A percentile compares a stretch with the other conserved stretches of the same genome.
phyloP scores from a whole-genome alignment of 2,113 vertebrate species.

The Athene cunicularia region DNA sequence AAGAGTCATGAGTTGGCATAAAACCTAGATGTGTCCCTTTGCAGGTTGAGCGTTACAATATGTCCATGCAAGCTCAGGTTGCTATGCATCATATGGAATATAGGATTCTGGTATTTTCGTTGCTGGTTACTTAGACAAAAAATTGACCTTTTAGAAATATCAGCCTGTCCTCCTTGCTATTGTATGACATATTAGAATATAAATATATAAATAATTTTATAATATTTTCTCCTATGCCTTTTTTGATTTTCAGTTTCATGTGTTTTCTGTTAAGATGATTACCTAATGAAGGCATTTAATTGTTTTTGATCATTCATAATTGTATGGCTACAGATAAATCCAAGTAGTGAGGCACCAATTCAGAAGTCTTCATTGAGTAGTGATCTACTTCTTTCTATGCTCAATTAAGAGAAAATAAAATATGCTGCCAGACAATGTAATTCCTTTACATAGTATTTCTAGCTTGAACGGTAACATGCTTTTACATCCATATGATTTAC shows the following conservation, averaged over 20 bases:
- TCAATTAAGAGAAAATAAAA: not conserved
- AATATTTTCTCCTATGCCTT: not conserved
- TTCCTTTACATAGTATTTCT: not conserved
- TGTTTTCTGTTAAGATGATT: not conserved
- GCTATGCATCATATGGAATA: not conserved
- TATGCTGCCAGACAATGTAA: not conserved
- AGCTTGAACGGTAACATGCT: not conserved
- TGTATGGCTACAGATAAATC: not conserved
- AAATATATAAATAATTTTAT: not conserved
- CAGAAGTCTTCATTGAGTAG: not conserved
- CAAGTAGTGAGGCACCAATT: not conserved
- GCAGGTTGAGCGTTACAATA: not conserved
- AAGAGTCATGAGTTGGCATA: not conserved
- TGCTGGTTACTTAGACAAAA: not conserved
- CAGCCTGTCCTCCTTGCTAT: not conserved
- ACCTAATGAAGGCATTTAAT: not conserved
- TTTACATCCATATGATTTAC: not conserved
- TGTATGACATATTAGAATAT: not conserved
- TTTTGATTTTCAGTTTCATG: not conserved
- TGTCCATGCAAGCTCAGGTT: not conserved
- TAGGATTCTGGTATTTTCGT: not conserved
- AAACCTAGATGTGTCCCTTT: not conserved
- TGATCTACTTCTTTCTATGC: not conserved
- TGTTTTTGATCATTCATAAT: not conserved
- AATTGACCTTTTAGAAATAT: not conserved